A percentile compares a stretch with the other conserved stretches of the same genome.
Conservation (phyloP, 2,113 vertebrate species). For the Hippocampus mohnikei region DNA sequence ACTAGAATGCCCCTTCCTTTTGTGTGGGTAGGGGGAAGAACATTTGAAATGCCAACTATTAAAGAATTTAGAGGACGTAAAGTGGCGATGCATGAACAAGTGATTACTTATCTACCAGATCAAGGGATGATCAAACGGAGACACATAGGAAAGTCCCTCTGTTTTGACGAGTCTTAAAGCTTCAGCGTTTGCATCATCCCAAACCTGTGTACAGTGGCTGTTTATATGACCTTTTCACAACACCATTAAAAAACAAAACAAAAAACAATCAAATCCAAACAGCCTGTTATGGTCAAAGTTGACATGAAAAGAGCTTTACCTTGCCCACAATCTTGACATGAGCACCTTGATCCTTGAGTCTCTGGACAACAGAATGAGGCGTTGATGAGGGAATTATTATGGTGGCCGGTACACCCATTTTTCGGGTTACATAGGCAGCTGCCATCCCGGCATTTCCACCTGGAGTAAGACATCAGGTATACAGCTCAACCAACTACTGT, state of each 20-base stretch:
- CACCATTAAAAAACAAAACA: not conserved
- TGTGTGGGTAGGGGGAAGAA: not conserved
- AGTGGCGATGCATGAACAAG: not conserved
- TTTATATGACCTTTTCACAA: not conserved
- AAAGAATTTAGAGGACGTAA: not conserved
- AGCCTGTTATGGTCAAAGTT: not conserved
- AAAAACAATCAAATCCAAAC: not conserved
- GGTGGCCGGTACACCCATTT: slow-evolving; percentile 70
- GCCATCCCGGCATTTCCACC: slow-evolving; percentile 80
- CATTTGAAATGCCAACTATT: not conserved
- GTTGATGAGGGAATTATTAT: slow-evolving; percentile 70
- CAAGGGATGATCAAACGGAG: slow-evolving; percentile 75
- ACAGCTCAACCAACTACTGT: not conserved
- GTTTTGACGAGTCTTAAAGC: slow-evolving; percentile 64
- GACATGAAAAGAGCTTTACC: slow-evolving; percentile 42
- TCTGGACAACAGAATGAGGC: slow-evolving; percentile 65
- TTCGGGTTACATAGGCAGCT: slow-evolving; percentile 69
- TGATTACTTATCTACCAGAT: slow-evolving; percentile 64
- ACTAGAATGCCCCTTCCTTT: slow-evolving; percentile 73
- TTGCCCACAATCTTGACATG: slow-evolving; percentile 66
- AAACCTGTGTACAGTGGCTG: slow-evolving; percentile 56
- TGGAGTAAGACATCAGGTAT: slow-evolving; percentile 18
- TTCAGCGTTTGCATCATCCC: slow-evolving; percentile 76
- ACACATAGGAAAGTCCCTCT: slow-evolving; percentile 65
- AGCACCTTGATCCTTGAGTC: slow-evolving; percentile 69